phyloP scores from a whole-genome alignment of 2,888 invertebrate genomes.

The Drosophila eohydei region DNA sequence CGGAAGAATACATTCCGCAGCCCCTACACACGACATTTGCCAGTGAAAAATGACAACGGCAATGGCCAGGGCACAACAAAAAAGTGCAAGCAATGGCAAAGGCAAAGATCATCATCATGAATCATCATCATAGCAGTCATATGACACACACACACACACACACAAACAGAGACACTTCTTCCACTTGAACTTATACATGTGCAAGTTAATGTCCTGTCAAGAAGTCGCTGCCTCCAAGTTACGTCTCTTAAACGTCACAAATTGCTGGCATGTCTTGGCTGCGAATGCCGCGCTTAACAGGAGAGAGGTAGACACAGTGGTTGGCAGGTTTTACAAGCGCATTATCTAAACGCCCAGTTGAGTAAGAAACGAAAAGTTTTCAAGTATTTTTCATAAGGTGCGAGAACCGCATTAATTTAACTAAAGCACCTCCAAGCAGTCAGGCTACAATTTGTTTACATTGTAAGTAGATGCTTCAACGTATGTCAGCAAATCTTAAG shows the following conservation, averaged over 20 bases:
- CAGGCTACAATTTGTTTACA: constrained; percentile 34
- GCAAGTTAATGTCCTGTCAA: constrained; percentile 80
- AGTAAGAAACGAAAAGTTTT: constrained; percentile 30
- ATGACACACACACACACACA: constrained; percentile 30
- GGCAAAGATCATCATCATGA: constrained; percentile 76
- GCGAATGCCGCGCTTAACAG: constrained; percentile 3
- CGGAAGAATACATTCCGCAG: constrained; percentile 1
- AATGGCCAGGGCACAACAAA: constrained; percentile 44
- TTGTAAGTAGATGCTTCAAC: constrained; percentile 21
- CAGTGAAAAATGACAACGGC: constrained; percentile 76
- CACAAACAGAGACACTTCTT: constrained; percentile 59
- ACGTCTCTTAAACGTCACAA: constrained; percentile 77
- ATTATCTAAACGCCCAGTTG: constrained; percentile 47
- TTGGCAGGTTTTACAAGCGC: constrained; percentile 32
- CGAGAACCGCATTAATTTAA: constrained; percentile 53
- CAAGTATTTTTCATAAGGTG: constrained; percentile 37
- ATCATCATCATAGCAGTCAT: constrained; percentile 71
- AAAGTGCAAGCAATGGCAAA: constrained; percentile 70
- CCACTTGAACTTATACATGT: constrained; percentile 61
- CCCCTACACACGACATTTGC: constrained; percentile 25
- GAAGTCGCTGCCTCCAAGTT: constrained; percentile 79
- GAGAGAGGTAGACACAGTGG: neutral
- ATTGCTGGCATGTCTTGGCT: constrained; percentile 56
- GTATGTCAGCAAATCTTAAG: neutral
- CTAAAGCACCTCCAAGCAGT: constrained; percentile 37